A percentile compares a stretch with the other conserved stretches of the same genome.
Evolutionary conservation across 1,140 invertebrate genomes (phyloP).

Genomic region (Drosophila orena): DNA sequence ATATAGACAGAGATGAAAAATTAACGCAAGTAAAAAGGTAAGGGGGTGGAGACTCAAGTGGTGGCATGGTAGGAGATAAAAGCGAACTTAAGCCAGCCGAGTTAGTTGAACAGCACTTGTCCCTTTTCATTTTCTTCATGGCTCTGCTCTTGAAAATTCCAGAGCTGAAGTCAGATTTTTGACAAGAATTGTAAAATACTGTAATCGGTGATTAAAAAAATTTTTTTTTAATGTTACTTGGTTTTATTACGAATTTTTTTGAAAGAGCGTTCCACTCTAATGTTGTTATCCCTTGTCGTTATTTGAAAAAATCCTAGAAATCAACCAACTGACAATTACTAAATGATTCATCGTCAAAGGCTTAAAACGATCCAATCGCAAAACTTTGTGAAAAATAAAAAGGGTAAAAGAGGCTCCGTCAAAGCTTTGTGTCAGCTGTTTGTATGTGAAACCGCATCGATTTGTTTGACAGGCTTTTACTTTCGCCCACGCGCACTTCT

Average conservation of each 20-base stretch:
- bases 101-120: conserved; percentile 41
- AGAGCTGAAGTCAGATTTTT: conserved; percentile 26
- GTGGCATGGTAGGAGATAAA: conserved; percentile 1
- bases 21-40: conserved; percentile 32
- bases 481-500: conserved; percentile 28
- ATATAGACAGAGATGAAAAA: conserved; percentile 34
- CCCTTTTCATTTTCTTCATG: conserved; percentile 32
- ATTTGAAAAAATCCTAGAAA: neutral
- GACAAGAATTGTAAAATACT: conserved; percentile 1
- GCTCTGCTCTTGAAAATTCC: conserved; percentile 34
- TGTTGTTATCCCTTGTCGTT: neutral
- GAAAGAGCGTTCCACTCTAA: no score
- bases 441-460: conserved; percentile 59
- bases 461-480: conserved; percentile 76
- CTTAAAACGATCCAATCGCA: conserved; percentile 25
- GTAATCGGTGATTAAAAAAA: no score
- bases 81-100: conserved; percentile 27
- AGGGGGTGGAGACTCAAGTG: neutral
- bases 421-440: conserved; percentile 44
- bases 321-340: conserved; percentile 12
- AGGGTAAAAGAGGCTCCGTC: conserved; percentile 2
- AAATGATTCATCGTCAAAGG: conserved; percentile 31
- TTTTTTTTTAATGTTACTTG: no score
- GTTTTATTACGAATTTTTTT: no score
- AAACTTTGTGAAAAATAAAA: conserved; percentile 4